Evolutionary conservation across 2,888 invertebrate species (phyloP).

Genomic region (Eilema caniola): DNA sequence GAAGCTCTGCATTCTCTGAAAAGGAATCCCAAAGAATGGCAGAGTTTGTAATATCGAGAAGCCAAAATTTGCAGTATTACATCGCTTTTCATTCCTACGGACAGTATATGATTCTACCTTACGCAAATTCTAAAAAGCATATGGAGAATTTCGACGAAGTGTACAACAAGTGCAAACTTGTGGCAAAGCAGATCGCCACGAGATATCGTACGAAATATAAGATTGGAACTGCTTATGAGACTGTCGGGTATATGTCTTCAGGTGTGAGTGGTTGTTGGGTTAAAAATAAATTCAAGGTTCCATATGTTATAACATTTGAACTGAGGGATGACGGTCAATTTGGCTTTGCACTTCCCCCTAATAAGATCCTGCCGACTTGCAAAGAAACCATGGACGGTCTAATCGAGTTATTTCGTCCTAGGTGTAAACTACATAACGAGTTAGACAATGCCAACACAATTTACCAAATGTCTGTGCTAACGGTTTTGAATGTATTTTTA

Average conservation of each 20-base stretch:
- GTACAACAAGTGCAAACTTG: slow-evolving; percentile 59
- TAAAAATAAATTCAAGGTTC: slow-evolving; percentile 88
- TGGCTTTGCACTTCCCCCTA: slow-evolving; percentile 90
- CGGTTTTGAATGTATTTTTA: slow-evolving; percentile 31
- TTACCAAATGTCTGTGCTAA: background rate
- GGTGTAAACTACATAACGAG: background rate
- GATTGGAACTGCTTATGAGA: slow-evolving; percentile 71
- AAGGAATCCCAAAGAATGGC: slow-evolving; percentile 75
- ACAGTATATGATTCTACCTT: slow-evolving; percentile 87
- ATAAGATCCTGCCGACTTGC: slow-evolving; percentile 88
- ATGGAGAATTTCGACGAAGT: slow-evolving; percentile 73
- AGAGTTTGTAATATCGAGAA: slow-evolving; percentile 64
- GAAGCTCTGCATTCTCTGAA: slow-evolving; percentile 83
- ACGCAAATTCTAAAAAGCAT: slow-evolving; percentile 71
- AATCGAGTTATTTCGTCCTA: slow-evolving; percentile 55
- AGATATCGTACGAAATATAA: slow-evolving; percentile 59
- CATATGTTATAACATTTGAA: slow-evolving; percentile 90
- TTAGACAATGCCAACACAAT: background rate
- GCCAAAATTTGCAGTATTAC: slow-evolving; percentile 78
- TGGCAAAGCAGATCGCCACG: slow-evolving; percentile 43
- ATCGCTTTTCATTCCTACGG: slow-evolving; percentile 89
- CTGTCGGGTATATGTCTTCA: slow-evolving; percentile 82
- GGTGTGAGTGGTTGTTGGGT: slow-evolving; percentile 92
- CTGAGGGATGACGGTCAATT: slow-evolving; percentile 87
- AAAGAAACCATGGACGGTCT: slow-evolving; percentile 87